phyloP scores from a whole-genome alignment of 1,140 invertebrate genomes.

The Helicoverpa zea region DNA sequence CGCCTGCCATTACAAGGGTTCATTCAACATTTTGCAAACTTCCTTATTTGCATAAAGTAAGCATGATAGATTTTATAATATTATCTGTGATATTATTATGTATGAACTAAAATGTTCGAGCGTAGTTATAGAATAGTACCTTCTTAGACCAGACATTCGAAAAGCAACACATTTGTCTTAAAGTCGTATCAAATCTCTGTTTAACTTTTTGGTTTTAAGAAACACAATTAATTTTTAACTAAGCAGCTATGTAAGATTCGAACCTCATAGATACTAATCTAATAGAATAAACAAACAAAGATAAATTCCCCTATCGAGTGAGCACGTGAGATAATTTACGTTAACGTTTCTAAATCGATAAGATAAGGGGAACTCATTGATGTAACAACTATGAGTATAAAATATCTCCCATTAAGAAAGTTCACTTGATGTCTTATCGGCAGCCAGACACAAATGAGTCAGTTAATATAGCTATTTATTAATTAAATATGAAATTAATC shows the following conservation, averaged over 20 bases:
- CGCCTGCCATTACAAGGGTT: neutral
- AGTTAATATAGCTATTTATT: constrained; percentile 2
- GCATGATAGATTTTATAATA: no score
- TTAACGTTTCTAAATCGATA: constrained; percentile 16
- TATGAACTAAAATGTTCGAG: no score
- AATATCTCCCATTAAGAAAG: constrained; percentile 10
- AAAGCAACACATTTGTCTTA: no score
- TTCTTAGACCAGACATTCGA: no score
- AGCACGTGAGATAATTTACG: constrained; percentile 39
- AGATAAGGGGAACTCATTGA: constrained; percentile 29
- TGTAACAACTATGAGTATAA: constrained; percentile 17
- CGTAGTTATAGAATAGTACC: no score
- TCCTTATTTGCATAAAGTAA: no score
- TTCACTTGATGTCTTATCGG: neutral
- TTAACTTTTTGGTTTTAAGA: no score
- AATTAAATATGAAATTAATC: constrained; percentile 40
- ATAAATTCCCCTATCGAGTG: neutral
- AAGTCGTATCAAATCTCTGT: no score
- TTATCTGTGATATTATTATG: no score
- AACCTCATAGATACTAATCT: no score
- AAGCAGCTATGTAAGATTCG: no score
- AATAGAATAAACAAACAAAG: neutral
- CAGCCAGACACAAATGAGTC: neutral
- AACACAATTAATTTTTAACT: no score
- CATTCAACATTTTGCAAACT: neutral